phyloP scores from a whole-genome alignment of 1,140 invertebrate genomes.

The Anadara kagoshimensis region DNA sequence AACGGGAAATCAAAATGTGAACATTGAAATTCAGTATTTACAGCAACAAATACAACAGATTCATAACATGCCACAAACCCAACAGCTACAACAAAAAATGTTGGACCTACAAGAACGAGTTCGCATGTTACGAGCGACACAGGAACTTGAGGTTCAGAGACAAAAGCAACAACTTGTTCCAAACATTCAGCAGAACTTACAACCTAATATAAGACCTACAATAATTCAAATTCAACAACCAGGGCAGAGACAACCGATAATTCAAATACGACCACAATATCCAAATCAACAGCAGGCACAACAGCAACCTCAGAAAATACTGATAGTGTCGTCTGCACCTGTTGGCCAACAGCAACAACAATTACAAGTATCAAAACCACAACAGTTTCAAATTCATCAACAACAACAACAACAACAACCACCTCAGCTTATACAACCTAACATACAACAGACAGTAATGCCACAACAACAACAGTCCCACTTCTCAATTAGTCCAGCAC shows the following conservation, averaged over 20 bases:
- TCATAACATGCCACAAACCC: constrained; percentile 89
- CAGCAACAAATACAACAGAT: constrained; percentile 95
- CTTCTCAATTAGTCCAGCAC: background rate
- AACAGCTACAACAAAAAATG: constrained; percentile 91
- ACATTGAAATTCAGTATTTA: constrained; percentile 76
- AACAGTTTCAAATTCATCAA: constrained; percentile 21
- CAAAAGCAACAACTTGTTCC: constrained; percentile 34
- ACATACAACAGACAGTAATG: constrained; percentile 14
- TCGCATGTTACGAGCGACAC: constrained; percentile 78
- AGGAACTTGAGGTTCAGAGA: constrained; percentile 57
- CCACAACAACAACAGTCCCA: constrained; percentile 28
- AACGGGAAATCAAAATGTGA: constrained; percentile 48
- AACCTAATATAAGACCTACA: constrained; percentile 8
- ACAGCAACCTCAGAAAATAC: constrained; percentile 21
- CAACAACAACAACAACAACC: constrained; percentile 46
- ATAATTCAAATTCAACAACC: constrained; percentile 23
- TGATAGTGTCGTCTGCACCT: background rate
- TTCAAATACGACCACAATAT: constrained; percentile 30
- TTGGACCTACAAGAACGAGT: constrained; percentile 88
- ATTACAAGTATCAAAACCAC: constrained; percentile 13
- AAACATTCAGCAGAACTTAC: constrained; percentile 40
- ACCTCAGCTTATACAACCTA: constrained; percentile 25
- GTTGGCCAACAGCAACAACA: constrained; percentile 16
- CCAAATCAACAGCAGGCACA: constrained; percentile 38
- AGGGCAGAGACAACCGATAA: constrained; percentile 12